phyloP scores from a whole-genome alignment of 2,113 vertebrate species.

The Narcine bancroftii region DNA sequence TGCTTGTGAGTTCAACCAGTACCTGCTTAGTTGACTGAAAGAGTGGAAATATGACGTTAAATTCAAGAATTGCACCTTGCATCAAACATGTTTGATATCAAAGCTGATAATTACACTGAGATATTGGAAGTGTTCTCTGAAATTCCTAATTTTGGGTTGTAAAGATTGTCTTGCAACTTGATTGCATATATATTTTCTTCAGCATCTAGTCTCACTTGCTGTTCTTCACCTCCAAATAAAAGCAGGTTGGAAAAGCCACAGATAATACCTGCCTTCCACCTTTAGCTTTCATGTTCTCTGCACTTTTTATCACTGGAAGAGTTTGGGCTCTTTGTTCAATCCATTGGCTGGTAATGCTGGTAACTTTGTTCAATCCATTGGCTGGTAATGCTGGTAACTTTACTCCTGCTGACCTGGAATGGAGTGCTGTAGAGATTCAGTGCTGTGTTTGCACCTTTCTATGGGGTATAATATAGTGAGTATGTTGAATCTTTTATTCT shows the following conservation, averaged over 20 bases:
- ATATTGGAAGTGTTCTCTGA: background rate
- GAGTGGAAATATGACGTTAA: background rate
- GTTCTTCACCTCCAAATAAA: background rate
- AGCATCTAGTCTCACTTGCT: background rate
- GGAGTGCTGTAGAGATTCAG: background rate
- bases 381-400: background rate
- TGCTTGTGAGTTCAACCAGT: background rate
- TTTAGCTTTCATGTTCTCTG: background rate
- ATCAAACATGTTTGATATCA: background rate
- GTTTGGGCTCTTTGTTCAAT: background rate
- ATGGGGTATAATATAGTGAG: background rate
- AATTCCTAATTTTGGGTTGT: background rate
- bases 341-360: background rate
- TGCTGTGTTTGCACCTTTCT: background rate
- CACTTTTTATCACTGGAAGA: background rate
- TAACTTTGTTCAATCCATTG: background rate
- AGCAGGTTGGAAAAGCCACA: background rate
- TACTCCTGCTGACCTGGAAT: background rate
- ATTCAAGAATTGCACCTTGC: background rate
- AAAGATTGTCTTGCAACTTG: background rate
- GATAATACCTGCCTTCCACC: background rate
- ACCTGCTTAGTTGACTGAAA: background rate
- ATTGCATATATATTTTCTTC: background rate
- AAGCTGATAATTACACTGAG: background rate
- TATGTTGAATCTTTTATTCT: background rate